Percentiles rank a stretch among this genome's conserved stretches.
These are phyloP conservation scores for Geophilus truncorum DNA, from an alignment of 2,888 invertebrate species.

Conservation along the genomic window DNA sequence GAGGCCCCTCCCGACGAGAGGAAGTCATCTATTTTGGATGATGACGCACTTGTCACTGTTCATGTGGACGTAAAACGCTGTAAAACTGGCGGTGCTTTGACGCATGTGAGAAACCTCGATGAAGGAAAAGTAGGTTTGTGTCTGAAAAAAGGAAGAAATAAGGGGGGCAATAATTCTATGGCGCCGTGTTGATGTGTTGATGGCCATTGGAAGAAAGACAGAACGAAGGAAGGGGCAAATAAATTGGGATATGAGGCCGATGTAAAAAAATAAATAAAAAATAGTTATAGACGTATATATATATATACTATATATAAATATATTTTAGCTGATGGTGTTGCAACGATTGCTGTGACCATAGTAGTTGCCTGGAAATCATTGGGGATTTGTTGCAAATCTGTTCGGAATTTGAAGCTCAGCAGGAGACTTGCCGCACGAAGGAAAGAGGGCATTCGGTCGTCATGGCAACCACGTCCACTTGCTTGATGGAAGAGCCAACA, in stretches of 20 bases:
- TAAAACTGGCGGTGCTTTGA: constrained; percentile 3
- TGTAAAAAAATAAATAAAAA: not conserved
- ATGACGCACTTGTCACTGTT: constrained; percentile 22
- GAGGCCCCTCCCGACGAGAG: not conserved
- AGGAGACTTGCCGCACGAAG: constrained; percentile 22
- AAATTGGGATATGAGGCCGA: not conserved
- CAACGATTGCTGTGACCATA: not conserved
- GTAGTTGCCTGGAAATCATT: not conserved
- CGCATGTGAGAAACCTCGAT: not conserved
- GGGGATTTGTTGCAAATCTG: constrained; percentile 27
- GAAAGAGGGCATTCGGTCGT: constrained; percentile 8
- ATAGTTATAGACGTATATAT: not conserved
- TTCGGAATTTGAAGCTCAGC: constrained; percentile 27
- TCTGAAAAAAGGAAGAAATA: not conserved
- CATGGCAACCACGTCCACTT: constrained; percentile 18
- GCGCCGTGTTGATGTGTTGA: not conserved
- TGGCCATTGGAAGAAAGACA: not conserved
- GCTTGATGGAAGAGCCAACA: not conserved
- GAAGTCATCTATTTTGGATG: constrained; percentile 19
- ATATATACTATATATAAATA: not conserved
- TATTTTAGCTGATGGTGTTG: not conserved
- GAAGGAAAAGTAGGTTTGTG: not conserved
- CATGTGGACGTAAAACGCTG: constrained; percentile 8
- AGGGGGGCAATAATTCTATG: not conserved
- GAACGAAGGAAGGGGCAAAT: not conserved